Percentiles rank a stretch among this genome's conserved stretches.
phyloP scores from a whole-genome alignment of 2,888 invertebrate genomes.

The Stenichneumon culpator region DNA sequence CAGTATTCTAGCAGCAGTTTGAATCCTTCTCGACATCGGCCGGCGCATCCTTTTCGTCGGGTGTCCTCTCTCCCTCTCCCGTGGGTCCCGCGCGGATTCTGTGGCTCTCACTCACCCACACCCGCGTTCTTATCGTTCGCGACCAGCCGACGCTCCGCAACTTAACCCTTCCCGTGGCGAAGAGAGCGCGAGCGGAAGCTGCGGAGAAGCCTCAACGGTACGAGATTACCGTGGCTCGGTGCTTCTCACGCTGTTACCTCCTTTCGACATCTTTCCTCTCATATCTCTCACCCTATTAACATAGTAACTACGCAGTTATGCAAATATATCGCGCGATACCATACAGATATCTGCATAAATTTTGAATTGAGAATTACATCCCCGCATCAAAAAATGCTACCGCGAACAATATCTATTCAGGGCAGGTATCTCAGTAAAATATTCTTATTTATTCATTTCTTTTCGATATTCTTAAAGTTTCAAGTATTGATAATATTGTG shows the following conservation, averaged over 20 bases:
- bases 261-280: slow-evolving; percentile 32
- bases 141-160: slow-evolving; percentile 83
- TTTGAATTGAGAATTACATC: not conserved
- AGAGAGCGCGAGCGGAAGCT: slow-evolving; percentile 69
- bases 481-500: too few relatives aligned
- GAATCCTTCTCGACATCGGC: slow-evolving; percentile 56
- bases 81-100: slow-evolving; percentile 79
- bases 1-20: slow-evolving; percentile 44
- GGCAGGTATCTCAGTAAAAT: not conserved
- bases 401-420: not conserved
- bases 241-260: slow-evolving; percentile 25
- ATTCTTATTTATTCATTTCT: not conserved
- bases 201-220: slow-evolving; percentile 70
- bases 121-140: slow-evolving; percentile 81
- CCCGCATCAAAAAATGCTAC: not conserved
- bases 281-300: not conserved
- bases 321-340: not conserved
- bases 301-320: slow-evolving; percentile 8
- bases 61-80: slow-evolving; percentile 55
- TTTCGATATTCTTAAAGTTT: not conserved
- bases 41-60: slow-evolving; percentile 66
- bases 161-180: slow-evolving; percentile 81
- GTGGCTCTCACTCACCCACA: slow-evolving; percentile 74
- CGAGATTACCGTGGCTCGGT: slow-evolving; percentile 62
- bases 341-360: not conserved